phyloP scores from a whole-genome alignment of 2,888 invertebrate genomes.

The Myathropa florea region DNA sequence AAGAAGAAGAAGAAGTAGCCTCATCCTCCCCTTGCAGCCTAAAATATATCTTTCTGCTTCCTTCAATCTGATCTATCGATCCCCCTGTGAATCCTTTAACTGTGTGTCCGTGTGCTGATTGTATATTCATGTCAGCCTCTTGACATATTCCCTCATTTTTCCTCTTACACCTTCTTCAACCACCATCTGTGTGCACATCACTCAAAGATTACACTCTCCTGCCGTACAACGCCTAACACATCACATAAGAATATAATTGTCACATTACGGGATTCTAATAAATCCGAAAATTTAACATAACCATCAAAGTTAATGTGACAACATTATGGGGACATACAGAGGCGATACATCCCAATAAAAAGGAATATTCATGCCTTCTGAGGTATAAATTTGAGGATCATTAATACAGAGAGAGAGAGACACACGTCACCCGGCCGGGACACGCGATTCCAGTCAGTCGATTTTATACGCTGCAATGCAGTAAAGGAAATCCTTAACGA shows the following conservation, averaged over 20 bases:
- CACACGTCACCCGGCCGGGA: no score
- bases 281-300: slow-evolving; percentile 18
- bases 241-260: slow-evolving; percentile 9
- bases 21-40: no score
- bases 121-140: background rate
- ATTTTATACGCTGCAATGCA: slow-evolving; percentile 52
- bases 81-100: background rate
- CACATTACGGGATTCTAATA: slow-evolving; percentile 19
- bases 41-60: no score
- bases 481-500: slow-evolving; percentile 30
- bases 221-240: background rate
- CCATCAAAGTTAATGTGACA: slow-evolving; percentile 24
- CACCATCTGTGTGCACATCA: background rate
- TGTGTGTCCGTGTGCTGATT: background rate
- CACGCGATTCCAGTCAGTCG: slow-evolving; percentile 1
- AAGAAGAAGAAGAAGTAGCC: no score
- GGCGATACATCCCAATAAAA: background rate
- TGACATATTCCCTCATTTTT: background rate
- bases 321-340: slow-evolving; percentile 3
- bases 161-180: background rate
- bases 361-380: background rate
- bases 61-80: background rate
- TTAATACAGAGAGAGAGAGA: background rate
- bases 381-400: slow-evolving; percentile 1
- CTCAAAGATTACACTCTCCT: background rate